Evolutionary conservation across 2,113 vertebrate species (phyloP), one percentile per base, ranked within the genome.

Genomic region (Campylomormyrus tamandua): DNA sequence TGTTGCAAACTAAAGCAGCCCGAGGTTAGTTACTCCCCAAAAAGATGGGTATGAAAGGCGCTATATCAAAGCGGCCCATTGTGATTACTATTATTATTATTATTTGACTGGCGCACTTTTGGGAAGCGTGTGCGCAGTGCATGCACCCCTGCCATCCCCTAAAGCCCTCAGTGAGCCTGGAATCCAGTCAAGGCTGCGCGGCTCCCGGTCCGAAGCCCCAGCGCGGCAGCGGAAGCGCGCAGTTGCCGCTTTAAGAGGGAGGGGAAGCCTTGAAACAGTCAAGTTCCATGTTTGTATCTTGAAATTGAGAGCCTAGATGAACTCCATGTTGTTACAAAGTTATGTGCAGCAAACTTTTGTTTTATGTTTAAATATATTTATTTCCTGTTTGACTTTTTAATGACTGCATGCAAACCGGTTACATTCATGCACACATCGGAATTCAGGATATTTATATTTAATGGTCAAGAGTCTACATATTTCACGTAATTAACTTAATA

Each of bases 271-370:
- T 96, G 96, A 96, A 96, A 96, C 96, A 93, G 93, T 88, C 91
- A 86, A 91, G 92, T 70, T 93, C 95, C 96, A 90, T 96, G 96
- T 96, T 96, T 96, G 95, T 95, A 95, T 96, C 95, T 95, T 95
- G 95, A 96, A 96, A 94, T 93, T 94, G 94, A 93, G 93, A 95
- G 94, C 93, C 91, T 93, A 95, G 94, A 92, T 56, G 94, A 95
- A 94, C 95, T 93, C 96, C 95, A 96, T 96, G 94, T 96, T 96
- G 96, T 95, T 94, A 95, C 94, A 95, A 95, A 96, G 95, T 95
- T 95, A 91, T 90, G 92, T 93, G 91, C 92, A 87, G 88, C 87
- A 77, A 91, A 84, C 86, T 48, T 1, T 58, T 62, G 9, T 74
- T 91, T 91, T 90, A 52, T 85, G 49, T 90, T 39, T 90, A 88